These are phyloP conservation scores for Bergia puertoricense DNA, from an alignment of 92 coral and sea anemone species.

Conservation along the genomic window DNA sequence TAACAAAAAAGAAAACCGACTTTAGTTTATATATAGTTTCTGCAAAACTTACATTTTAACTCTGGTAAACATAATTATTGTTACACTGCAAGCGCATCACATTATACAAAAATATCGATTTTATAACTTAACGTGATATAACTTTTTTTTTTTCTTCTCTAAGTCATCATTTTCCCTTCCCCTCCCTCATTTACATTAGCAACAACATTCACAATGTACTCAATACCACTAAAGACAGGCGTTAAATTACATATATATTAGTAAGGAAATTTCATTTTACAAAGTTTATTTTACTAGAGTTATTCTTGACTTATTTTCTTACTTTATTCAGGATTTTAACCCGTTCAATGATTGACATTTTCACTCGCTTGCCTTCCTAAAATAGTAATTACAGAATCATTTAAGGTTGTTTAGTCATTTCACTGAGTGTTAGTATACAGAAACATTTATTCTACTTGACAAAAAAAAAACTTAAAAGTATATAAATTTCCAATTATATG, in stretches of 20 bases:
- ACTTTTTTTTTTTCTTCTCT: too few relatives aligned
- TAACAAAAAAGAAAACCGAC: too few relatives aligned
- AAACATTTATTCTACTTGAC: background rate
- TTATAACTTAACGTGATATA: background rate
- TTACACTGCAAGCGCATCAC: too few relatives aligned
- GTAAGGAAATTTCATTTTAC: background rate
- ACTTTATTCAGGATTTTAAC: constrained; percentile 67
- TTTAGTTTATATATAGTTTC: too few relatives aligned
- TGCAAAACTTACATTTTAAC: too few relatives aligned
- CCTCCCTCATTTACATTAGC: background rate
- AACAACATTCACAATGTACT: background rate
- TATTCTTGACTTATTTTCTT: constrained; percentile 15
- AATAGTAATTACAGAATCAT: constrained; percentile 27
- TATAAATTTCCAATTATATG: background rate
- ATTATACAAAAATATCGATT: too few relatives aligned
- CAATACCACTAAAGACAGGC: background rate
- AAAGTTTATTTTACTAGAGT: background rate
- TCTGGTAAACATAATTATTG: too few relatives aligned
- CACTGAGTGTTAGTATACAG: background rate
- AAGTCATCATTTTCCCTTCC: too few relatives aligned
- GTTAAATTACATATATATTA: too few relatives aligned
- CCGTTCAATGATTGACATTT: constrained; percentile 54
- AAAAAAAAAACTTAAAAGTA: too few relatives aligned
- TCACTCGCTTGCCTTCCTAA: constrained; percentile 57
- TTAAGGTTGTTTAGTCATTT: background rate